Evolutionary conservation across 2,113 vertebrate genomes (phyloP).

Genomic region (Probosciger aterrimus): DNA sequence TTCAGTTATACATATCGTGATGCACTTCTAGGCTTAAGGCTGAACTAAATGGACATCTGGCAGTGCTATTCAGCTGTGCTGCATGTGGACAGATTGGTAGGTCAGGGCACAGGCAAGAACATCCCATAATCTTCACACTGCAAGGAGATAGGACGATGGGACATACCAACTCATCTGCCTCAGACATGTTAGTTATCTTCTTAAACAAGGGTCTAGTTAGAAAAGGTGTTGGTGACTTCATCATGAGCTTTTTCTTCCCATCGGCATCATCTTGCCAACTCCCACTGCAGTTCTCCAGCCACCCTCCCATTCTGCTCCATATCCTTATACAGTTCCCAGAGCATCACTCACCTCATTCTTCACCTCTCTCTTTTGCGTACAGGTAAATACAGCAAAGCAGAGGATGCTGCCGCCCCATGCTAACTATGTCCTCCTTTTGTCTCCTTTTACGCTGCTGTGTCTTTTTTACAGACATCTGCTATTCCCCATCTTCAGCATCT

Average conservation of each 20-base stretch:
- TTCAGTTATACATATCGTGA: accelerated
- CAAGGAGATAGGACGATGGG: neutral
- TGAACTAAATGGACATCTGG: neutral
- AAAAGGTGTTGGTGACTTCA: neutral
- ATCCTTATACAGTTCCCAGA: neutral
- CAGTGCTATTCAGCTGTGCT: neutral
- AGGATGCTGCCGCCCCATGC: accelerated
- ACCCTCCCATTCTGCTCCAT: neutral
- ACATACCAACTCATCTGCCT: neutral
- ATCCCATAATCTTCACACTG: neutral
- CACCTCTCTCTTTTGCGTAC: neutral
- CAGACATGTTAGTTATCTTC: neutral
- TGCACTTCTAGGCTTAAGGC: neutral
- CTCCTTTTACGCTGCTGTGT: accelerated
- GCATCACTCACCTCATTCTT: neutral
- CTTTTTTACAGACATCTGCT: neutral
- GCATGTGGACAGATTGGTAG: neutral
- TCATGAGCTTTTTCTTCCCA: neutral
- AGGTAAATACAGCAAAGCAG: neutral
- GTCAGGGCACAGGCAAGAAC: neutral
- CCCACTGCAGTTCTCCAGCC: neutral
- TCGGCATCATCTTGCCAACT: neutral
- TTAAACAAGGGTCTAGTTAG: neutral
- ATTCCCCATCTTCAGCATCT: neutral
- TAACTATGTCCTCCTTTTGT: neutral